phyloP scores from a whole-genome alignment of 2,113 vertebrate species.

The Dunckerocampus dactyliophorus region DNA sequence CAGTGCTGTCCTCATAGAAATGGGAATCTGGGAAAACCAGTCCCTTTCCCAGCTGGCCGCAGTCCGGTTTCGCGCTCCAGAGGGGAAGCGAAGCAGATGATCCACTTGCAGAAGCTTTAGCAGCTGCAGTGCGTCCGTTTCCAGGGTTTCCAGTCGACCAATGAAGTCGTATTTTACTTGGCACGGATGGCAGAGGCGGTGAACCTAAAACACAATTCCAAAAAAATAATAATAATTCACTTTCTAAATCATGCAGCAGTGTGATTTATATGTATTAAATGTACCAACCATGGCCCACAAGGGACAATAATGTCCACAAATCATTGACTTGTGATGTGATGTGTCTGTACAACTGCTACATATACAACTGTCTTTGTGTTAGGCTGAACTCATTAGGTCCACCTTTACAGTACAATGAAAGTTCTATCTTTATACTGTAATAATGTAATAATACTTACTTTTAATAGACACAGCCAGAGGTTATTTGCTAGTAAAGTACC shows the following conservation, averaged over 20 bases:
- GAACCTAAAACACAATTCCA: slow-evolving; percentile 53
- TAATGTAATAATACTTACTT: no score
- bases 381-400: no score
- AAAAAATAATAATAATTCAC: background rate
- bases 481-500: no score
- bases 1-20: slow-evolving; percentile 78
- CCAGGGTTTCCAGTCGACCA: slow-evolving; percentile 88
- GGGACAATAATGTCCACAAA: no score
- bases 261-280: background rate
- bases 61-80: slow-evolving; percentile 80
- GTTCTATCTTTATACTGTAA: no score
- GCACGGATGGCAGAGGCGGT: slow-evolving; percentile 91
- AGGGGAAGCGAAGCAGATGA: slow-evolving; percentile 78
- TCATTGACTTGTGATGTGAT: no score
- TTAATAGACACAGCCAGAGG: no score
- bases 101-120: slow-evolving; percentile 84
- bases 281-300: no score
- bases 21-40: slow-evolving; percentile 84
- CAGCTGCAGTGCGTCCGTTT: slow-evolving; percentile 84
- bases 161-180: slow-evolving; percentile 92
- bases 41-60: slow-evolving; percentile 83
- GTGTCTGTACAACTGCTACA: no score
- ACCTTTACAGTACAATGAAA: no score
- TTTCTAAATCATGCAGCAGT: background rate
- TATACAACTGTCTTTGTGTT: no score